Conservation (phyloP, 2,797 vertebrate genomes). For the Chrysocyon brachyurus region DNA sequence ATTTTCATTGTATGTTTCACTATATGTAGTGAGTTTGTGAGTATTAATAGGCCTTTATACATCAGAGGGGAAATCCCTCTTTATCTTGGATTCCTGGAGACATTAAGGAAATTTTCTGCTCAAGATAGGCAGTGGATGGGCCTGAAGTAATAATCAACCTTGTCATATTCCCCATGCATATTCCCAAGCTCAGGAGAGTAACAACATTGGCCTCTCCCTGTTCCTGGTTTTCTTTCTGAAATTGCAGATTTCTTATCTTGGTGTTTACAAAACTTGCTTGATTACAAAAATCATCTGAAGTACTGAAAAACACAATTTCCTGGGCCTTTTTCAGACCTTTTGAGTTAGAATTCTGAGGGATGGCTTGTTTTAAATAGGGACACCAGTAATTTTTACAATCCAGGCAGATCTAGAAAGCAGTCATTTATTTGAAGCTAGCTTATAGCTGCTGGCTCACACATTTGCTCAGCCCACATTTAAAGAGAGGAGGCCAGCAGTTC, state of each 20-base stretch:
- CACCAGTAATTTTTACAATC: background rate
- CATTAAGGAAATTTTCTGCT: slow-evolving; percentile 1
- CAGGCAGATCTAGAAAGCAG: background rate
- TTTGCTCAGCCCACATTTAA: background rate
- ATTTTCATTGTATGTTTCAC: background rate
- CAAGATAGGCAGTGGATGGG: background rate
- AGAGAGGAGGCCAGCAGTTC: background rate
- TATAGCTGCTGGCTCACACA: background rate
- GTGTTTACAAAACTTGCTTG: slow-evolving; percentile 46
- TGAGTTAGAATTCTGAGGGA: slow-evolving; percentile 26
- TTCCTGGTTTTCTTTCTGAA: slow-evolving; percentile 54
- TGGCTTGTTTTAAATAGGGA: background rate
- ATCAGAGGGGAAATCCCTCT: background rate
- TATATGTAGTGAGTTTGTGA: background rate
- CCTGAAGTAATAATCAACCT: background rate
- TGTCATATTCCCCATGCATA: background rate
- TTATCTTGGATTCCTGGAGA: slow-evolving; percentile 48
- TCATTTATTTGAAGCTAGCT: background rate
- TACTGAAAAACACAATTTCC: slow-evolving; percentile 37
- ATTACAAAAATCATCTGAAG: slow-evolving; percentile 38
- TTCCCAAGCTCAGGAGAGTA: background rate
- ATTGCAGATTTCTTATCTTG: slow-evolving; percentile 14
- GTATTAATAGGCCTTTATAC: slow-evolving; percentile 17
- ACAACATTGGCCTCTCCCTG: background rate
- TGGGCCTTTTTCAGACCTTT: background rate